Percentiles rank a stretch among this genome's conserved stretches.
phyloP scores from a whole-genome alignment of 2,113 vertebrate genomes.

The Chlorodrepanis virens region DNA sequence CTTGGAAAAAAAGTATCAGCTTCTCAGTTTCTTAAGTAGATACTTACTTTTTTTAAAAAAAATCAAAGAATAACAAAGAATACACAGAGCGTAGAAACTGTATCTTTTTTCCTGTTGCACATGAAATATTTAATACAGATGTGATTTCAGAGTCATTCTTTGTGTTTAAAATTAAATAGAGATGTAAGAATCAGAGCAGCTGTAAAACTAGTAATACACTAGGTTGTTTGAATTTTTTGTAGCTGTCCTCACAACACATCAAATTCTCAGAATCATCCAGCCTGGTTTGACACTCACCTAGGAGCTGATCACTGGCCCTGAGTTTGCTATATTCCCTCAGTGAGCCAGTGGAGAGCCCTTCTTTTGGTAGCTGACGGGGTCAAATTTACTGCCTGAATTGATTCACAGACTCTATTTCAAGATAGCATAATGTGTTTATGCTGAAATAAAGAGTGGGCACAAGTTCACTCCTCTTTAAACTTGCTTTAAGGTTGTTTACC shows the following conservation, averaged over 20 bases:
- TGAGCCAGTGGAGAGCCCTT: not conserved
- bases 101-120: not conserved
- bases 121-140: not conserved
- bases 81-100: not conserved
- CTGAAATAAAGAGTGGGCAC: not conserved
- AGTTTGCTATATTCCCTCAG: not conserved
- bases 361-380: not conserved
- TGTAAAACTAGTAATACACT: not conserved
- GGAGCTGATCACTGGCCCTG: not conserved
- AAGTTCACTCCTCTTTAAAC: not conserved
- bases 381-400: not conserved
- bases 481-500: not conserved
- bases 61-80: not conserved
- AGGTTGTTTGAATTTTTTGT: not conserved
- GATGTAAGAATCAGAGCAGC: not conserved
- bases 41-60: not conserved
- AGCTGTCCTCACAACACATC: not conserved
- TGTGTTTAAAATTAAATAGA: not conserved
- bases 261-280: not conserved
- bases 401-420: not conserved
- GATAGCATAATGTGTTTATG: not conserved
- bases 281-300: not conserved
- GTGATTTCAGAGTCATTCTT: not conserved
- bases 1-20: not conserved
- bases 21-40: not conserved